Conservation (phyloP, 1,140 invertebrate species). For the Aplysia californica region DNA sequence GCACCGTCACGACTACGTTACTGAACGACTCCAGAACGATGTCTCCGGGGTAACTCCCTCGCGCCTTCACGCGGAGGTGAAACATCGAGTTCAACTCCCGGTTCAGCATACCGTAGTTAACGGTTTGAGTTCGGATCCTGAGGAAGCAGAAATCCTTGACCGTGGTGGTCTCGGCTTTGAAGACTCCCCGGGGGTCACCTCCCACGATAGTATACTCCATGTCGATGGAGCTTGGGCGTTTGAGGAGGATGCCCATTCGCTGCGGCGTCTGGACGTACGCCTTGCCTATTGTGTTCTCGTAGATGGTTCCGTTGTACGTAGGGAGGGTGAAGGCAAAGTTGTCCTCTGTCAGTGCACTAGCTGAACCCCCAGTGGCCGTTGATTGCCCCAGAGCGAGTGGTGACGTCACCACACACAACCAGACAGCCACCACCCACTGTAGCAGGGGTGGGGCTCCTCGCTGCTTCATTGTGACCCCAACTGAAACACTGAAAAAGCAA, state of each 20-base stretch:
- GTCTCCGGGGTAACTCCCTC: conserved; percentile 69
- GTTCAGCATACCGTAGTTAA: conserved; percentile 87
- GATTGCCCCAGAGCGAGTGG: not conserved
- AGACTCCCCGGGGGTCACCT: conserved; percentile 89
- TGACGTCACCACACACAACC: not conserved
- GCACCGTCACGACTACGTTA: conserved; percentile 81
- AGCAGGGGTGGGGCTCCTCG: conserved; percentile 20
- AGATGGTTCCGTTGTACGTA: conserved; percentile 89
- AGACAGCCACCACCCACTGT: conserved; percentile 18
- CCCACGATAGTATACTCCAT: conserved; percentile 75
- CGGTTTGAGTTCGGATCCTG: conserved; percentile 85
- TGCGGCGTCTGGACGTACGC: conserved; percentile 76
- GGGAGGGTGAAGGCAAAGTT: conserved; percentile 75
- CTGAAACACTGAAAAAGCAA: not conserved
- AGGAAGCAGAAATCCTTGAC: conserved; percentile 96
- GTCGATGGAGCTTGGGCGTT: conserved; percentile 72
- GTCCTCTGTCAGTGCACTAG: not conserved
- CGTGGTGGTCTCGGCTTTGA: conserved; percentile 87
- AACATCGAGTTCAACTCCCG: conserved; percentile 89
- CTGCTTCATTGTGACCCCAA: conserved; percentile 21
- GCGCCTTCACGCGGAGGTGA: conserved; percentile 83
- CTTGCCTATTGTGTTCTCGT: conserved; percentile 90
- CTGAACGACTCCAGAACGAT: conserved; percentile 76
- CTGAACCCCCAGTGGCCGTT: not conserved
- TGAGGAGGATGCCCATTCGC: conserved; percentile 76